A percentile compares a stretch with the other conserved stretches of the same genome.
phyloP scores from a whole-genome alignment of 2,113 vertebrate species.

The Hippocampus abdominalis region DNA sequence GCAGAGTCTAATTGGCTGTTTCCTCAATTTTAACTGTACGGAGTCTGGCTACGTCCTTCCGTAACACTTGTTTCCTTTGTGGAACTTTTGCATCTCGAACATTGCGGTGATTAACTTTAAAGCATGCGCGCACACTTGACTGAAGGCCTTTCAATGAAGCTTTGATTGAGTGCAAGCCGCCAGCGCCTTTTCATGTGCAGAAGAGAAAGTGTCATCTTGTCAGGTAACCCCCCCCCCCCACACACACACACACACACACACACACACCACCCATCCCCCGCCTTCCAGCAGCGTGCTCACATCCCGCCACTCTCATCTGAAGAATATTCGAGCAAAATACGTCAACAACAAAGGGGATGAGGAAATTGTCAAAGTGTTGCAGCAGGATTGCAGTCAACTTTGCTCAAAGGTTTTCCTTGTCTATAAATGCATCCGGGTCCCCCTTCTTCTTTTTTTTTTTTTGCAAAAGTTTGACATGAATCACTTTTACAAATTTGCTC shows the following conservation, averaged over 20 bases:
- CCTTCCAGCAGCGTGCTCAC: slow-evolving; percentile 27
- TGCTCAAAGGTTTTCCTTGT: slow-evolving; percentile 24
- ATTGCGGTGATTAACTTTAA: not conserved
- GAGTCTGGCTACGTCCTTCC: not conserved
- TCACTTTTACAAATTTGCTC: not conserved
- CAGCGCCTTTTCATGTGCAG: slow-evolving; percentile 47
- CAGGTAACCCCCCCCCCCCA: slow-evolving; percentile 15
- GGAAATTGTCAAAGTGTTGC: slow-evolving; percentile 53
- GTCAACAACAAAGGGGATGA: slow-evolving; percentile 49
- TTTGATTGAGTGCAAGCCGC: slow-evolving; percentile 35
- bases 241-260: too few species aligned
- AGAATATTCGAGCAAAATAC: slow-evolving; percentile 34
- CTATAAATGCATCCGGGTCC: not conserved
- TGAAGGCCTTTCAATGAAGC: not conserved
- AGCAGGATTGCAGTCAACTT: slow-evolving; percentile 49
- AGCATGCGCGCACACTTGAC: not conserved
- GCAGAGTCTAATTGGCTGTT: too few species aligned
- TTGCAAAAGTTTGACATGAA: not conserved
- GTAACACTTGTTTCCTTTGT: not conserved
- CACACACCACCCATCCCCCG: not conserved
- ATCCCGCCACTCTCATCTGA: slow-evolving; percentile 23
- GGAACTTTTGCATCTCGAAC: not conserved
- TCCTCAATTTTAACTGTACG: too few species aligned
- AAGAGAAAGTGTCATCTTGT: slow-evolving; percentile 48
- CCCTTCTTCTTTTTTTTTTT: not conserved